Evolutionary conservation across 2,797 vertebrate species (phyloP).

Genomic region (Enteromius thamalakanensis): DNA sequence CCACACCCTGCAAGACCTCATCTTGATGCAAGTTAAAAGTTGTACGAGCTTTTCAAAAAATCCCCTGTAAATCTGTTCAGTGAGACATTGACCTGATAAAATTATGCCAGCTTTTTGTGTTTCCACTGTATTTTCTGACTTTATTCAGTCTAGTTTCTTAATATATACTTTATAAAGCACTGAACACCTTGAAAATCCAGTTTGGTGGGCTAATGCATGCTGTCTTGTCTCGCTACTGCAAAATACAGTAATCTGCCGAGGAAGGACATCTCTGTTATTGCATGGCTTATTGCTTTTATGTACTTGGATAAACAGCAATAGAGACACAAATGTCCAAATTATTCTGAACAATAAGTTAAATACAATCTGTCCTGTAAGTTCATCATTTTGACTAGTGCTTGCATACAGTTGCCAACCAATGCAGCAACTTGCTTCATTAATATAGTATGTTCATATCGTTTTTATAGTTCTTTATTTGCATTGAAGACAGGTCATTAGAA

Average conservation of each 20-base stretch:
- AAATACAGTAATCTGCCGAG: background rate
- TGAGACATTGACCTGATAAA: background rate
- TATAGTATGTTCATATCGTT: background rate
- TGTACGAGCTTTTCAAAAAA: background rate
- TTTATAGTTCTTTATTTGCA: background rate
- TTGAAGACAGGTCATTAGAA: background rate
- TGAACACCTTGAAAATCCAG: constrained; percentile 30
- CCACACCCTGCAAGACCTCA: background rate
- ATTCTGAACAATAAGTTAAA: background rate
- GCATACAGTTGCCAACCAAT: background rate
- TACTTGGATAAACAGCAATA: background rate
- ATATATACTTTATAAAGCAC: background rate
- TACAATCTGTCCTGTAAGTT: background rate
- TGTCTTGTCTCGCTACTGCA: background rate
- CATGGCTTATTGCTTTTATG: background rate
- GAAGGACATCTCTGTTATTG: background rate
- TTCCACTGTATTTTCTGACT: background rate
- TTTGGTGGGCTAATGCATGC: background rate
- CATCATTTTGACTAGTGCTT: background rate
- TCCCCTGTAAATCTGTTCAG: background rate
- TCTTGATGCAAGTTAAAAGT: background rate
- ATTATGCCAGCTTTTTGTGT: background rate
- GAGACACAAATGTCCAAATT: background rate
- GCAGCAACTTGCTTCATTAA: background rate
- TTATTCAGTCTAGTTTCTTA: background rate